Evolutionary conservation across 1,140 invertebrate genomes (phyloP).

Genomic region (Globodera ellingtonae): DNA sequence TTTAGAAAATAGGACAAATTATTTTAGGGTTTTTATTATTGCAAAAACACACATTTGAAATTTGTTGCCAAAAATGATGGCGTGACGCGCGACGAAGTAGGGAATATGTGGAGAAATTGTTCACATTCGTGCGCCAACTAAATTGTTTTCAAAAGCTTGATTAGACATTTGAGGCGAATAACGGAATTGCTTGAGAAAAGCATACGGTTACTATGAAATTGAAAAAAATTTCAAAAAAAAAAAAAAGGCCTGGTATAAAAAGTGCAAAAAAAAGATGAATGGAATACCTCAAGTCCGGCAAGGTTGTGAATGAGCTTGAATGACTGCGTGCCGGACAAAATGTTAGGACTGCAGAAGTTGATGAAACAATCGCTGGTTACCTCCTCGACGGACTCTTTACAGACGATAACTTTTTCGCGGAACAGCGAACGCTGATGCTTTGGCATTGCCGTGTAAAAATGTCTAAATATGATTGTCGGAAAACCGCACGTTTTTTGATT

Average conservation of each 20-base stretch:
- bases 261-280: background rate
- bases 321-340: conserved; percentile 24
- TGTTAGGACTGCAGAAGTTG: conserved; percentile 36
- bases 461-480: too few relatives aligned
- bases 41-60: conserved; percentile 25
- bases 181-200: too few relatives aligned
- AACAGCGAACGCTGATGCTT: conserved; percentile 21
- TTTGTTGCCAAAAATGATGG: conserved; percentile 32
- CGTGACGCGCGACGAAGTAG: conserved; percentile 36
- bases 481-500: too few relatives aligned
- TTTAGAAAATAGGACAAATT: too few relatives aligned
- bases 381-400: conserved; percentile 11
- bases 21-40: background rate
- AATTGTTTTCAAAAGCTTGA: background rate
- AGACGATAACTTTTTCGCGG: conserved; percentile 25
- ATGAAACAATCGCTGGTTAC: conserved; percentile 28
- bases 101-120: conserved; percentile 32
- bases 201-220: too few relatives aligned
- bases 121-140: conserved; percentile 19
- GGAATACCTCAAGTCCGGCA: conserved; percentile 23
- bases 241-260: too few relatives aligned
- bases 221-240: too few relatives aligned
- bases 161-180: background rate
- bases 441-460: background rate
- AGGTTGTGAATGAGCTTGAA: conserved; percentile 38